These are phyloP conservation scores for Arenaria interpres DNA, from an alignment of 2,113 vertebrate genomes.

Conservation along the genomic window DNA sequence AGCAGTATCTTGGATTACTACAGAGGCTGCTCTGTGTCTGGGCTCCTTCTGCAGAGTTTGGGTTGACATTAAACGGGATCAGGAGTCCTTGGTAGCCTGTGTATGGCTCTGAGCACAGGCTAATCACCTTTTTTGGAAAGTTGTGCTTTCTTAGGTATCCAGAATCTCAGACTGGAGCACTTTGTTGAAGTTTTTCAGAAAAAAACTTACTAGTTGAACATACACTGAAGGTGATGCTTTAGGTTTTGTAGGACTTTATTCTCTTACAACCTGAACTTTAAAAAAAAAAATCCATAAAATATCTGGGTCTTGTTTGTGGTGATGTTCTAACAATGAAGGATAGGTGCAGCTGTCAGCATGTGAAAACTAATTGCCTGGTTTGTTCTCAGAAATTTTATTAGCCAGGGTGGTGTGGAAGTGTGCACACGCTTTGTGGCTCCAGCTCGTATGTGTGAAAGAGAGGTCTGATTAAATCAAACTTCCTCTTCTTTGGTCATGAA, in stretches of 20 bases:
- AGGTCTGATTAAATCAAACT: slow-evolving; percentile 23
- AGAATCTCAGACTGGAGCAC: not conserved
- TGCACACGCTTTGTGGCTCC: not conserved
- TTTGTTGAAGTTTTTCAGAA: not conserved
- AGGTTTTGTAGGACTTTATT: not conserved
- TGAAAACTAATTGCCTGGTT: slow-evolving; percentile 1
- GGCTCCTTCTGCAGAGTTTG: not conserved
- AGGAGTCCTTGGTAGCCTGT: not conserved
- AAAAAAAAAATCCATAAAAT: not conserved
- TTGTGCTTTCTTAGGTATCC: not conserved
- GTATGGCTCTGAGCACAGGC: not conserved
- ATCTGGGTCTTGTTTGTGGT: not conserved
- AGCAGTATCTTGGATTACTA: slow-evolving; percentile 13
- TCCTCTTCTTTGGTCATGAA: not conserved
- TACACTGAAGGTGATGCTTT: not conserved
- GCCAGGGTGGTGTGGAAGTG: slow-evolving; percentile 1
- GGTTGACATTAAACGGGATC: not conserved
- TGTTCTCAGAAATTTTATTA: slow-evolving; percentile 26
- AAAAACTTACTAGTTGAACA: not conserved
- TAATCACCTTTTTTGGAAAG: not conserved
- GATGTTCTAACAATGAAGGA: not conserved
- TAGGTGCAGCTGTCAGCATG: not conserved
- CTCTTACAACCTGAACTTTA: not conserved
- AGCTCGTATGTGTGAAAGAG: not conserved
- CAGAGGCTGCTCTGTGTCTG: not conserved